Evolutionary conservation across 2,113 vertebrate species (phyloP).

Genomic region (Cynopterus brachyotis): DNA sequence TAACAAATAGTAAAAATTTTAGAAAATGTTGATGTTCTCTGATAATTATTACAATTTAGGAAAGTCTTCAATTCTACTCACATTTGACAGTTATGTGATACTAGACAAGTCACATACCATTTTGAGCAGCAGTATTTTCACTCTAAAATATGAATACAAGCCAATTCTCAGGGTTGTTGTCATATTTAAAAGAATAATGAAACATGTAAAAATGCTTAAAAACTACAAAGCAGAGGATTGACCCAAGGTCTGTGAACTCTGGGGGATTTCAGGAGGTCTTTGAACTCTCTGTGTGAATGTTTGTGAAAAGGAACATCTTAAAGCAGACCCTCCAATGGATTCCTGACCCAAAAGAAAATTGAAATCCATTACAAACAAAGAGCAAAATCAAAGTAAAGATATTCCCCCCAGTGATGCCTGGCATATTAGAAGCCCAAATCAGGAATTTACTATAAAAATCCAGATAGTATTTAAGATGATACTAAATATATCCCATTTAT

Average conservation of each 20-base stretch:
- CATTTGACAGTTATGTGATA: background rate
- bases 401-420: background rate
- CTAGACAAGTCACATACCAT: background rate
- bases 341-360: background rate
- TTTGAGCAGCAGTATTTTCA: conserved; percentile 10
- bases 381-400: background rate
- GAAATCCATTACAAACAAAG: background rate
- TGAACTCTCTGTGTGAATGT: background rate
- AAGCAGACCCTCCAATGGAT: background rate
- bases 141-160: background rate
- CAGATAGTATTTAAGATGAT: background rate
- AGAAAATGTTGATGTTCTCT: background rate
- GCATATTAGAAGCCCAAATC: background rate
- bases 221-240: background rate
- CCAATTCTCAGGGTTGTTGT: background rate
- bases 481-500: conserved; percentile 47
- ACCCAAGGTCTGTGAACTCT: background rate
- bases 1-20: background rate
- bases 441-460: conserved; percentile 35
- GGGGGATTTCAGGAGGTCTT: background rate
- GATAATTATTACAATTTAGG: background rate
- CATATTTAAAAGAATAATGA: conserved; percentile 6
- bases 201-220: conserved; percentile 14
- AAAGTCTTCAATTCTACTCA: conserved; percentile 20
- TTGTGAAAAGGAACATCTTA: background rate